Percentiles rank a stretch among this genome's conserved stretches.
These are phyloP conservation scores for Epistrophe eligans DNA, from an alignment of 2,888 invertebrate species.

Conservation along the genomic window DNA sequence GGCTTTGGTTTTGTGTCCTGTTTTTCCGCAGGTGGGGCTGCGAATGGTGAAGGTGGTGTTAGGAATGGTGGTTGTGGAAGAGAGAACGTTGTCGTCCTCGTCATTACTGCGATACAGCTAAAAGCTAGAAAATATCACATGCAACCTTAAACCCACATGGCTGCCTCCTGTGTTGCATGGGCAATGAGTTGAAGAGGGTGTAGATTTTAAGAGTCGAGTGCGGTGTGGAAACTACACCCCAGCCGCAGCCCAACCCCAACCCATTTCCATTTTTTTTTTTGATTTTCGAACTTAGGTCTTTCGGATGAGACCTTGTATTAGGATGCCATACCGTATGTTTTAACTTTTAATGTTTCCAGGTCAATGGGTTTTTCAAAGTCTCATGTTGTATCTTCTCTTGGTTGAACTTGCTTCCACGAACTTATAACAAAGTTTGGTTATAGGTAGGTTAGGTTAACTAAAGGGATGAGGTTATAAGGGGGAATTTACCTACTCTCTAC, in stretches of 20 bases:
- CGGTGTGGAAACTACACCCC: background rate
- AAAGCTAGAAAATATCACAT: conserved; percentile 51
- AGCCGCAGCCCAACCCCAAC: background rate
- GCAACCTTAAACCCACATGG: conserved; percentile 46
- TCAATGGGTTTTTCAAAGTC: conserved; percentile 75
- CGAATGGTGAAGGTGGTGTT: too few species aligned
- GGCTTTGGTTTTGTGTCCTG: conserved; percentile 49
- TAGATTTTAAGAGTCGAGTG: background rate
- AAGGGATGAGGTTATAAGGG: background rate
- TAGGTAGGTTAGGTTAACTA: background rate
- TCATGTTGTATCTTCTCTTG: conserved; percentile 70
- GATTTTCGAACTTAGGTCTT: conserved; percentile 69
- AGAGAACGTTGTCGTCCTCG: background rate
- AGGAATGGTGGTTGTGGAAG: conserved; percentile 6
- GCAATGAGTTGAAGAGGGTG: conserved; percentile 19
- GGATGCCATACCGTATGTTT: conserved; percentile 72
- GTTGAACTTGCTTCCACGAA: conserved; percentile 73
- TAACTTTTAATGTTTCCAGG: conserved; percentile 76
- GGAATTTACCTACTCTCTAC: conserved; percentile 33
- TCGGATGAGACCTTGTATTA: conserved; percentile 71
- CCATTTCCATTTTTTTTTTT: conserved; percentile 8
- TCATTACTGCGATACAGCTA: conserved; percentile 49
- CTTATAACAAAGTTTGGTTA: conserved; percentile 41
- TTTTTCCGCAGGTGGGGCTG: background rate
- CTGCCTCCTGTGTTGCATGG: conserved; percentile 14